phyloP scores from a whole-genome alignment of 2,888 invertebrate species.

The Ophioninae sp. region DNA sequence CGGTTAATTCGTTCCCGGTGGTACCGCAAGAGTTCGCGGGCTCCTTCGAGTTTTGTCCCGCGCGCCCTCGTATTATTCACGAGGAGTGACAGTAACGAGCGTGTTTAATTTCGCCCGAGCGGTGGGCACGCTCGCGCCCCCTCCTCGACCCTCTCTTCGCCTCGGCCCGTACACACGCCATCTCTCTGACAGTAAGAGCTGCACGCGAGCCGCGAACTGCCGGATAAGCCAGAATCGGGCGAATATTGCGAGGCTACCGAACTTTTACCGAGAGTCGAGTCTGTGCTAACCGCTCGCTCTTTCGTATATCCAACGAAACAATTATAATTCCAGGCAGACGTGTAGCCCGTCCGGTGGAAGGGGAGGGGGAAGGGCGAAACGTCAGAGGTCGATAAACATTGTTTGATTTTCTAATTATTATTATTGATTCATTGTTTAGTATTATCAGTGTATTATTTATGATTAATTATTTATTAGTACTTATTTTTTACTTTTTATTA shows the following conservation, averaged over 20 bases:
- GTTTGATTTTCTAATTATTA: too few species aligned
- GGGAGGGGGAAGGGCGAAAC: conserved; percentile 28
- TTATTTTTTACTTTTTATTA: too few species aligned
- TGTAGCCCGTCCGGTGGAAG: too few species aligned
- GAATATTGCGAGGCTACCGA: conserved; percentile 55
- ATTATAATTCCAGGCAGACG: conserved; percentile 59
- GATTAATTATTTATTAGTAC: too few species aligned
- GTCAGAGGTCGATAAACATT: too few species aligned
- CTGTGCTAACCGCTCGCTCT: conserved; percentile 36
- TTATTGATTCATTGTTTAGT: too few species aligned
- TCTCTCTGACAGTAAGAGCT: conserved; percentile 53
- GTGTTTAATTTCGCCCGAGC: conserved; percentile 60
- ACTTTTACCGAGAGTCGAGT: conserved; percentile 44
- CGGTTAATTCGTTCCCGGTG: conserved; percentile 37
- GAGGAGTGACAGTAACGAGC: conserved; percentile 61
- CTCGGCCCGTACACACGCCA: conserved; percentile 42
- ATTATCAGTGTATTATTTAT: too few species aligned
- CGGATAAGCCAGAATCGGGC: conserved; percentile 35
- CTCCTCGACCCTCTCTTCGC: too few species aligned
- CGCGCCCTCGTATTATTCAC: conserved; percentile 40
- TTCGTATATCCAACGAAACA: conserved; percentile 53
- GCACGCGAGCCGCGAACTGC: conserved; percentile 45
- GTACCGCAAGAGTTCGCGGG: conserved; percentile 31
- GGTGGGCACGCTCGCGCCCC: conserved; percentile 24
- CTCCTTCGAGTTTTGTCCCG: conserved; percentile 49